Base-by-base conservation (phyloP, 1,140 invertebrate species). In the Meloidogyne floridensis region DNA sequence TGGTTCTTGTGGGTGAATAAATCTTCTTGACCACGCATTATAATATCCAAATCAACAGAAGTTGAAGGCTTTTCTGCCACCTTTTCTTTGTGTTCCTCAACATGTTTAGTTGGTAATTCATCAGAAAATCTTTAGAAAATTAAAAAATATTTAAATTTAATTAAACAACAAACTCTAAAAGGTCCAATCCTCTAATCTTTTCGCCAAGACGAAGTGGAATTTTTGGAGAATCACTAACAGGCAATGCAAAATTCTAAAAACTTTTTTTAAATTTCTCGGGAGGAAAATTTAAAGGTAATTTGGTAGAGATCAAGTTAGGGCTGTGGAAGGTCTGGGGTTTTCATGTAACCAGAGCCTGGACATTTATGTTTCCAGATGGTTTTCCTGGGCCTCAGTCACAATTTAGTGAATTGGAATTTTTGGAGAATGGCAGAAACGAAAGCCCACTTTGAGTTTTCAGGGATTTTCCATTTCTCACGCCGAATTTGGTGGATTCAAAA, bases 91-190 rank as follows among this genome's bases (percentile, higher is more conserved):
- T 6, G 7, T 65, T 65, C 15, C 6, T 65, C 4, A 18, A n/a
- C 6, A 65, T 65, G n/a, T 65, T 65, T 11, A n/a, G 59, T 65
- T 65, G 6, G 0, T 2, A 6, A 6, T 65, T 65, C 59, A 65
- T 65, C 59, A 8, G 59, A 65, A 65, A 65, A 65, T 65, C 59
- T 65, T 65, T 65, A 18, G 7, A 65, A 47, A 47, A 5, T 5
- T 5, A 54, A 54, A 65, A 18, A 1, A 65, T 6, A 7, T 65
- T n/a, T n/a, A n/a, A n/a, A 7, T n/a, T 15, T 15, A 59, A 65
- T n/a, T n/a, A n/a, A 65, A 65, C 0, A 65, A 65, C n/a, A 65
- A 65, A 65, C 59, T 65, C 59, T 65, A 65, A 65, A 65, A 65
- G 59, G n/a, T 11, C 10, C 59, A 65, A n/a, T 0, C n/a, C n/a